Conservation (phyloP, 2,797 vertebrate species). For the Cephalopachus bancanus region DNA sequence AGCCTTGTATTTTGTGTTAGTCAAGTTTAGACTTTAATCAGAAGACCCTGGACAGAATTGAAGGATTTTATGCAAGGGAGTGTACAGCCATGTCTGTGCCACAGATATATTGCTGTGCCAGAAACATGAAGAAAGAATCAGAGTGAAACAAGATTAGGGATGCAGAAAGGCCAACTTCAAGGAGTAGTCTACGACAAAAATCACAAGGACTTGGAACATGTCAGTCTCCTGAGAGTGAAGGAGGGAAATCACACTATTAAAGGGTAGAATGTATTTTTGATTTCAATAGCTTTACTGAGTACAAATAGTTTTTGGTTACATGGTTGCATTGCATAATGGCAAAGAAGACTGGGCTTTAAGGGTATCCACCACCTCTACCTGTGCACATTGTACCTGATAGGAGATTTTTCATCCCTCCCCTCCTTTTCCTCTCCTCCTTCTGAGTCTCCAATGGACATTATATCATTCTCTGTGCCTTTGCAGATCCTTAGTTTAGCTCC, state of each 20-base stretch:
- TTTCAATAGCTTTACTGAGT: too few relatives aligned
- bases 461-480: too few relatives aligned
- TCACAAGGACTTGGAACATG: background rate
- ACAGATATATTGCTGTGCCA: background rate
- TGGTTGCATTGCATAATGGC: too few relatives aligned
- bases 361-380: too few relatives aligned
- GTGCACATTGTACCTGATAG: too few relatives aligned
- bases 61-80: background rate
- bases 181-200: background rate
- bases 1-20: background rate
- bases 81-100: fast-evolving
- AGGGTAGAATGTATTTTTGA: background rate
- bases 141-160: background rate
- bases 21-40: background rate
- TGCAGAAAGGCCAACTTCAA: background rate
- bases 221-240: background rate
- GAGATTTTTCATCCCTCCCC: too few relatives aligned
- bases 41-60: background rate
- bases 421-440: too few relatives aligned
- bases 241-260: background rate
- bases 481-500: too few relatives aligned
- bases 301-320: too few relatives aligned
- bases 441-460: too few relatives aligned
- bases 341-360: too few relatives aligned
- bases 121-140: background rate